Evolutionary conservation across 1,140 invertebrate species (phyloP).

Genomic region (Ctenoplectra terminalis): DNA sequence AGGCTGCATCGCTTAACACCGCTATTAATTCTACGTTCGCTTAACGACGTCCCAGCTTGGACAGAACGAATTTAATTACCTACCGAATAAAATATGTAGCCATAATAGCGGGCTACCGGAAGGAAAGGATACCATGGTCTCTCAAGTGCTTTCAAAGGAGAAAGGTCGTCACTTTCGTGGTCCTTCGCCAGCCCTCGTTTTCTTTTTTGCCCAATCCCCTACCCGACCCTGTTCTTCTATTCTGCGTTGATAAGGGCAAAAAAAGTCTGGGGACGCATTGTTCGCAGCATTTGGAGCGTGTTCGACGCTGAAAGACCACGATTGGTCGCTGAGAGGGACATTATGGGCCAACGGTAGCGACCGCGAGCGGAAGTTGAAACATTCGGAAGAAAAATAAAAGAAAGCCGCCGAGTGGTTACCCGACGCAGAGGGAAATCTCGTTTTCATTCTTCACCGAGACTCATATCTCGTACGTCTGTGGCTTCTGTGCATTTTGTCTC

Average conservation of each 20-base stretch:
- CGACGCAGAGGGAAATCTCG: constrained; percentile 67
- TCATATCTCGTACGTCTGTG: constrained; percentile 58
- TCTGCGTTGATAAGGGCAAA: constrained; percentile 44
- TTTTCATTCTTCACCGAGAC: constrained; percentile 67
- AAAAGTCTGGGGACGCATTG: constrained; percentile 43
- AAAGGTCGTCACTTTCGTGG: background rate
- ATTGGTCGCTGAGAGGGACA: constrained; percentile 34
- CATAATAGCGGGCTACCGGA: background rate
- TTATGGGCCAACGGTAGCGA: background rate
- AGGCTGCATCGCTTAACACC: background rate
- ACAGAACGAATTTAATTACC: constrained; percentile 41
- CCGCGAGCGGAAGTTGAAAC: constrained; percentile 34
- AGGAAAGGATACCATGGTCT: background rate
- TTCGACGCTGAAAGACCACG: constrained; percentile 44
- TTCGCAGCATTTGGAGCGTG: constrained; percentile 50
- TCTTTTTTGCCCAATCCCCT: background rate
- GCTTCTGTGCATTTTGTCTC: constrained; percentile 73
- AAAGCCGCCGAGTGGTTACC: constrained; percentile 52
- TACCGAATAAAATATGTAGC: constrained; percentile 31
- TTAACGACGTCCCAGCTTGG: constrained; percentile 1
- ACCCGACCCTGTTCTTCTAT: background rate
- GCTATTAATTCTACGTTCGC: constrained; percentile 19
- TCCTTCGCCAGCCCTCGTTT: background rate
- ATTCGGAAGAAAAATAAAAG: constrained; percentile 61
- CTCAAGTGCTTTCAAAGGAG: constrained; percentile 6